phyloP scores from a whole-genome alignment of 37 sponge, comb jelly and placozoan species.

The Spongia lamella region DNA sequence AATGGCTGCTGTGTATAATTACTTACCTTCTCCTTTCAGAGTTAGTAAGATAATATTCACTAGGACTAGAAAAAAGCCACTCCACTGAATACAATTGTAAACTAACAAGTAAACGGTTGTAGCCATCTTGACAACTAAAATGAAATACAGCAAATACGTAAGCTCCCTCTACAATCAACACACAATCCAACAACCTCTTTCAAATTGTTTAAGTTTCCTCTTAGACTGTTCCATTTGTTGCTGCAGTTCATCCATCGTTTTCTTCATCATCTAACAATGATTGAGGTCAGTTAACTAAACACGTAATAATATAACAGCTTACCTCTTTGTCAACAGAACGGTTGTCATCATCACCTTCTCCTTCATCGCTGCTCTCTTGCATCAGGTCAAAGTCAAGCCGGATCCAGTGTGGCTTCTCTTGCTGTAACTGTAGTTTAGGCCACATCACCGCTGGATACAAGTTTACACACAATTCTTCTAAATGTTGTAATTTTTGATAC shows the following conservation, averaged over 20 bases:
- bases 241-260: constrained; percentile 26
- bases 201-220: constrained; percentile 6
- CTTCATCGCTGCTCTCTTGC: neutral
- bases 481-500: constrained; percentile 6
- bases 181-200: neutral
- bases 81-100: constrained; percentile 67
- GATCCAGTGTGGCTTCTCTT: constrained; percentile 77
- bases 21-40: constrained; percentile 39
- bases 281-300: constrained; percentile 2
- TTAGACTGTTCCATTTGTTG: neutral
- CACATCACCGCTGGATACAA: constrained; percentile 50
- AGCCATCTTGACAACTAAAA: constrained; percentile 12
- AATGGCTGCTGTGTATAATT: neutral
- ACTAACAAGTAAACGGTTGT: constrained; percentile 48
- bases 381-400: constrained; percentile 65
- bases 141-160: neutral
- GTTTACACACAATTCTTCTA: neutral
- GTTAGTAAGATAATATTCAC: constrained; percentile 27
- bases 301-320: neutral
- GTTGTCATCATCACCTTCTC: constrained; percentile 33
- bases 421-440: constrained; percentile 65
- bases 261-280: constrained; percentile 13
- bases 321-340: neutral
- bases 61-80: constrained; percentile 52
- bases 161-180: neutral